These are phyloP conservation scores for Yoshiicerus persimilis DNA, from an alignment of 1,140 invertebrate genomes.

Conservation along the genomic window DNA sequence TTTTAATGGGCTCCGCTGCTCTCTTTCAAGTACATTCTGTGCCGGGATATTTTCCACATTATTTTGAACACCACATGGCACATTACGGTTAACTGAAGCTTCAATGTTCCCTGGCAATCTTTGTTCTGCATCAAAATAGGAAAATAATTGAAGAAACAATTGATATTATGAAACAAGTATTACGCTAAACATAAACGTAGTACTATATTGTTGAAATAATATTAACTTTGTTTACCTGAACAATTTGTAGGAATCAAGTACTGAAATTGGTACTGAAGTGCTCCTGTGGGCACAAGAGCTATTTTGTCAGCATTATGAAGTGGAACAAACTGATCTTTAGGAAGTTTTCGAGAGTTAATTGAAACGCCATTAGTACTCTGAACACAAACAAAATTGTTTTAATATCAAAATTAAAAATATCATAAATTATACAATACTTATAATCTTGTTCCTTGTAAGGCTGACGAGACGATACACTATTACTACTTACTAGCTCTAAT, in stretches of 20 bases:
- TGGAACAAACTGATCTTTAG: neutral
- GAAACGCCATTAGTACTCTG: constrained; percentile 2
- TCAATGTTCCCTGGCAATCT: neutral
- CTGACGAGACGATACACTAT: no score
- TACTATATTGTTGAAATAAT: no score
- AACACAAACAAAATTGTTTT: neutral
- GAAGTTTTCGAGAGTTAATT: neutral
- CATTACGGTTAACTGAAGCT: neutral
- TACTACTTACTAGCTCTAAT: no score
- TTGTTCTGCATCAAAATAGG: neutral
- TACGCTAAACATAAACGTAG: no score
- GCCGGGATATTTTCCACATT: neutral
- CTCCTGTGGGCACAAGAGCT: neutral
- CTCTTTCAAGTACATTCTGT: neutral
- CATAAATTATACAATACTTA: neutral
- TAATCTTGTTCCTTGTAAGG: no score
- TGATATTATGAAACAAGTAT: no score
- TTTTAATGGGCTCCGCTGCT: neutral
- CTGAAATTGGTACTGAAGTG: neutral
- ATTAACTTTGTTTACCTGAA: neutral
- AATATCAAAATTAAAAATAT: neutral
- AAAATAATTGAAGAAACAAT: no score
- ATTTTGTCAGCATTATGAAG: neutral
- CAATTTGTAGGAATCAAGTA: neutral
- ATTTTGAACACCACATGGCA: neutral